Conservation (phyloP, 2,113 vertebrate species). For the Callithrix jacchus region DNA sequence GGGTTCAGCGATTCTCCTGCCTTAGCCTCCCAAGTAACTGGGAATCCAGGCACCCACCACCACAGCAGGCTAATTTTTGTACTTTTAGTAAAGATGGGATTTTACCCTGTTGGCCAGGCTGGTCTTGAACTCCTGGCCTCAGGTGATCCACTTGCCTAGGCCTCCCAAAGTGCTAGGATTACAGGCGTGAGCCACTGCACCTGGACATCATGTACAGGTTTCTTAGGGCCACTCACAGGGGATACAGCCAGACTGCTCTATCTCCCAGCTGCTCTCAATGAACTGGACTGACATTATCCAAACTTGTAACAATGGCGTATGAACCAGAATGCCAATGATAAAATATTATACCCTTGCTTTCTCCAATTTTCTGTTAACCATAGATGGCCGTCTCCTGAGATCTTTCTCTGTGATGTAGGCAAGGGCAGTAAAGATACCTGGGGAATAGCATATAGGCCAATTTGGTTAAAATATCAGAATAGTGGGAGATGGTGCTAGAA, state of each 20-base stretch:
- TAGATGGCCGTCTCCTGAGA: not conserved
- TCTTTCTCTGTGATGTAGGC: not conserved
- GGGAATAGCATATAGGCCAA: not conserved
- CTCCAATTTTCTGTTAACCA: slow-evolving; percentile 15
- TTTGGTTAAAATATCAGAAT: not conserved
- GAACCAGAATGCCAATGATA: not conserved
- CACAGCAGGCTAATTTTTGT: too few relatives aligned
- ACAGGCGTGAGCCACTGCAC: too few relatives aligned
- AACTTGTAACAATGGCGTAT: too few relatives aligned
- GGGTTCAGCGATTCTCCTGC: too few relatives aligned
- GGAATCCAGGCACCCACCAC: too few relatives aligned
- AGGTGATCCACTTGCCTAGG: too few relatives aligned
- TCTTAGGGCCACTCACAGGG: not conserved
- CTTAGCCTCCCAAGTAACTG: too few relatives aligned
- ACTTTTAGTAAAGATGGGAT: too few relatives aligned
- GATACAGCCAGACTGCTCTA: not conserved
- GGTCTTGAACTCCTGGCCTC: too few relatives aligned
- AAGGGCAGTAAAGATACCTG: not conserved
- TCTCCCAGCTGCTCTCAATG: not conserved
- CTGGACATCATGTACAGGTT: not conserved
- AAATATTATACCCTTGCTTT: not conserved
- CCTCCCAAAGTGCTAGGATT: too few relatives aligned
- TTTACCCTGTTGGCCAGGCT: too few relatives aligned
- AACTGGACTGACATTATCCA: not conserved
- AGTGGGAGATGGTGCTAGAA: not conserved